Conservation (phyloP, 2,888 invertebrate genomes). For the Emmelina monodactyla region DNA sequence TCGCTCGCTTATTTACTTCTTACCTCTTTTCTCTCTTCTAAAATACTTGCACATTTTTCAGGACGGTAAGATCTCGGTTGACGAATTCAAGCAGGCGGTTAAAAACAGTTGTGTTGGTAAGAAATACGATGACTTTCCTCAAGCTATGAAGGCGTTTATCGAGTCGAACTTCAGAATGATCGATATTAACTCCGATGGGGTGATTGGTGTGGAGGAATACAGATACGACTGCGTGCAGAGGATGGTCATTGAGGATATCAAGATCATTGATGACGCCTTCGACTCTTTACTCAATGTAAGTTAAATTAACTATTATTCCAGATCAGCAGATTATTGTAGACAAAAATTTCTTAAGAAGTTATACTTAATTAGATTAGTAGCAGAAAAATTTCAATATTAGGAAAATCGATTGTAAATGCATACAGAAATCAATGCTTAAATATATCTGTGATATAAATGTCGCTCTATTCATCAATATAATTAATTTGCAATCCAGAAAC, state of each 20-base stretch:
- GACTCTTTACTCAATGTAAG: conserved; percentile 78
- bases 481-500: too few species aligned
- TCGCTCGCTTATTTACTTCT: background rate
- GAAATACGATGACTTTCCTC: conserved; percentile 80
- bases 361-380: too few species aligned
- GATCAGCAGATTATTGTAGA: too few species aligned
- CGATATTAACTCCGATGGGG: conserved; percentile 81
- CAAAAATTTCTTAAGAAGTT: too few species aligned
- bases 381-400: too few species aligned
- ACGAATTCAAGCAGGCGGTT: conserved; percentile 82
- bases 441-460: too few species aligned
- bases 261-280: conserved; percentile 79
- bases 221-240: conserved; percentile 83
- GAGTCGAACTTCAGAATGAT: conserved; percentile 84
- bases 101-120: conserved; percentile 82
- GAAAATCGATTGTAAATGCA: too few species aligned
- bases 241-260: conserved; percentile 79
- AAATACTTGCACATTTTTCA: conserved; percentile 34
- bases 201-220: conserved; percentile 81
- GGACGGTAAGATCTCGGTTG: conserved; percentile 83
- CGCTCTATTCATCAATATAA: too few species aligned
- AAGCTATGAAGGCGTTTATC: conserved; percentile 87
- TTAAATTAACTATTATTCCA: too few species aligned
- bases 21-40: conserved; percentile 4
- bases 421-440: too few species aligned